These are phyloP conservation scores for Drosophila prolongata DNA, from an alignment of 2,888 invertebrate species.

Conservation along the genomic window DNA sequence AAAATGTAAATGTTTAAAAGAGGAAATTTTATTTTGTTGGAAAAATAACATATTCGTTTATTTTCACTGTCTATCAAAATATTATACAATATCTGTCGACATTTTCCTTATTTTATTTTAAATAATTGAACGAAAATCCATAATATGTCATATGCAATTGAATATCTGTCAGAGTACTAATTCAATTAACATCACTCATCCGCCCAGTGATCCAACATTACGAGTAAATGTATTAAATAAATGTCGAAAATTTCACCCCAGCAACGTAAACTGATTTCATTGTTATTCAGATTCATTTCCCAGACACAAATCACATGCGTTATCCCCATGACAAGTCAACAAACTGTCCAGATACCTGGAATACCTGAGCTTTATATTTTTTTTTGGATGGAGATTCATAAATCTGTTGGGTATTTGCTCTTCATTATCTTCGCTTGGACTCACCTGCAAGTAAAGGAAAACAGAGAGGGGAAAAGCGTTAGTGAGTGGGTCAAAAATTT, in stretches of 20 bases:
- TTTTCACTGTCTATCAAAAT: background rate
- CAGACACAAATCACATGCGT: conserved; percentile 3
- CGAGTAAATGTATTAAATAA: background rate
- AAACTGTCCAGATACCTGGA: conserved; percentile 33
- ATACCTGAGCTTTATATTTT: background rate
- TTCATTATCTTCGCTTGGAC: conserved; percentile 23
- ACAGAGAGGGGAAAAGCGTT: conserved; percentile 11
- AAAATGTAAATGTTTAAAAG: too few species aligned
- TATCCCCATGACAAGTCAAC: conserved; percentile 12
- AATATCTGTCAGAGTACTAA: background rate
- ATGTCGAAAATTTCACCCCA: background rate
- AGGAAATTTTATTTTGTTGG: too few species aligned
- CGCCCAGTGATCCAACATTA: background rate
- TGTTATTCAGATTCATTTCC: background rate
- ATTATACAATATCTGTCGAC: background rate
- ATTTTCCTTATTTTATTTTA: background rate
- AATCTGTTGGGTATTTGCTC: conserved; percentile 34
- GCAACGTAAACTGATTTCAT: background rate
- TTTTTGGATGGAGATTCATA: conserved; percentile 3
- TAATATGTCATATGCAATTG: background rate
- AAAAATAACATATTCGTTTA: too few species aligned
- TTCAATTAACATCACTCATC: conserved; percentile 15
- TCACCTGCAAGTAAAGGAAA: conserved; percentile 50
- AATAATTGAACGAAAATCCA: background rate
- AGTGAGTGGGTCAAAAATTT: conserved; percentile 38